A percentile compares a stretch with the other conserved stretches of the same genome.
phyloP scores from a whole-genome alignment of 1,140 invertebrate genomes.

The Calycopis cecrops region DNA sequence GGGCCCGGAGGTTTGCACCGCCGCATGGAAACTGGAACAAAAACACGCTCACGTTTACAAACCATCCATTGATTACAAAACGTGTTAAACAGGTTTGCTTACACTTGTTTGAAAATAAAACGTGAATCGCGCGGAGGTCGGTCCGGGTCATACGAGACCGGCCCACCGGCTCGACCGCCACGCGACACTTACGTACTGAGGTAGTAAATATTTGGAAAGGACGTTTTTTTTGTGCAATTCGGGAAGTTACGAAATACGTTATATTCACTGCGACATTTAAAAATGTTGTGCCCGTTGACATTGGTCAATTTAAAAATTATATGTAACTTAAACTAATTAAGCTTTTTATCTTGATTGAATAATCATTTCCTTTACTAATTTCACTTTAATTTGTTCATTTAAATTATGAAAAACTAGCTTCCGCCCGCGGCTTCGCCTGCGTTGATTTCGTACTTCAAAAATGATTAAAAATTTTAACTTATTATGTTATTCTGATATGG shows the following conservation, averaged over 20 bases:
- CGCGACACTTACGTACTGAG: conserved; percentile 24
- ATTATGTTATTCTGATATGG: no score
- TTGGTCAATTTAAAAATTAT: conserved; percentile 4
- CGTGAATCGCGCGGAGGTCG: conserved; percentile 37
- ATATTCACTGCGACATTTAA: conserved; percentile 22
- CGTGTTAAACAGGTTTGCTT: conserved; percentile 44
- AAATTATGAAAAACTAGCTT: no score
- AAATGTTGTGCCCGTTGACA: conserved; percentile 23
- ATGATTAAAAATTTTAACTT: no score
- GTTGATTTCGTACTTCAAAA: no score
- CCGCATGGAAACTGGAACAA: conserved; percentile 70
- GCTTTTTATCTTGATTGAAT: no score
- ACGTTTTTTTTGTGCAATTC: conserved; percentile 32
- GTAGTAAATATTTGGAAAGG: background rate
- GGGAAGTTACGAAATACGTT: conserved; percentile 32
- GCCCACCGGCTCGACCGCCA: conserved; percentile 50
- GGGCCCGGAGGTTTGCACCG: conserved; percentile 75
- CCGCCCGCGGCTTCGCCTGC: no score
- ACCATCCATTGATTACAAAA: conserved; percentile 32
- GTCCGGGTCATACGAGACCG: conserved; percentile 34
- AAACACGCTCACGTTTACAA: conserved; percentile 21
- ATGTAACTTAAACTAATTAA: background rate
- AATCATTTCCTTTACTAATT: no score
- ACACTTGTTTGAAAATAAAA: conserved; percentile 37
- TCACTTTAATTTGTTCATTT: no score